phyloP scores from a whole-genome alignment of 1,140 invertebrate genomes.

The Euura lappo region DNA sequence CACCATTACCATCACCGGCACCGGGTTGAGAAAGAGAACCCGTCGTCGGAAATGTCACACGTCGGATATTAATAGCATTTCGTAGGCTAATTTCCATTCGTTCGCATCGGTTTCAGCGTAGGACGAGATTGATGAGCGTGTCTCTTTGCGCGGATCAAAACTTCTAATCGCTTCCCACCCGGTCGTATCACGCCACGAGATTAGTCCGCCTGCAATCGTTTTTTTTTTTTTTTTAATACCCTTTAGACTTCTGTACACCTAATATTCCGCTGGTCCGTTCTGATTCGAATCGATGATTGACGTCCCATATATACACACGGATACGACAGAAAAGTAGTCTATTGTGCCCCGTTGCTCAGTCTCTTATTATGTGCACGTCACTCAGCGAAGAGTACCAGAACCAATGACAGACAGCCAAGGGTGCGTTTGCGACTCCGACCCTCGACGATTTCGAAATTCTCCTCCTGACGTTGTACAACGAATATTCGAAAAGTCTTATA shows the following conservation, averaged over 20 bases:
- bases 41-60: constrained; percentile 4
- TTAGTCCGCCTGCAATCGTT: too few species aligned
- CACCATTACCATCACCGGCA: too few species aligned
- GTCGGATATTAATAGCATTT: not conserved
- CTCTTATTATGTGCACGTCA: constrained; percentile 1
- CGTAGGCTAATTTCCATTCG: not conserved
- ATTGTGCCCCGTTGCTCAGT: not conserved
- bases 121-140: too few species aligned
- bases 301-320: not conserved
- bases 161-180: too few species aligned
- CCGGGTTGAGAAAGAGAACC: not conserved
- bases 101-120: too few species aligned
- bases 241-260: too few species aligned
- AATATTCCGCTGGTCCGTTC: not conserved
- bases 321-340: not conserved
- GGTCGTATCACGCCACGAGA: too few species aligned
- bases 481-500: too few species aligned
- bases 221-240: too few species aligned
- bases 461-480: too few species aligned
- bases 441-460: too few species aligned
- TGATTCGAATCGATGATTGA: not conserved
- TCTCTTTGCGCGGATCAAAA: too few species aligned
- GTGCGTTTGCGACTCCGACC: not conserved
- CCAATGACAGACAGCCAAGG: not conserved
- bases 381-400: not conserved